Evolutionary conservation across 92 coral and sea anemone genomes (phyloP), one percentile per base, ranked within the genome.

Genomic region (Zoanthus gigantus): DNA sequence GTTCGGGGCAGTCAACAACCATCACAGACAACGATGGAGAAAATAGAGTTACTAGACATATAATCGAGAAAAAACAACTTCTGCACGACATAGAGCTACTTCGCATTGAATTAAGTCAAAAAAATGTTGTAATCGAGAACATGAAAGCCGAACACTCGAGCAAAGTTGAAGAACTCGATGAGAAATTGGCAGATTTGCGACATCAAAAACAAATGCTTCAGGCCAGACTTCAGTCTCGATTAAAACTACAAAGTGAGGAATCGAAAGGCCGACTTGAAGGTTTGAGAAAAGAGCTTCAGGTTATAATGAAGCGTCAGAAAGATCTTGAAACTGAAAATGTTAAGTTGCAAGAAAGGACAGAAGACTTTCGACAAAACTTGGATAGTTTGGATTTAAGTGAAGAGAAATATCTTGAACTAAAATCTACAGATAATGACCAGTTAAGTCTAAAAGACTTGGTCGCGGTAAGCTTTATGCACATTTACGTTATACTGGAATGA

Each of bases 81-180:
- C 83, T 97, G 77, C 99, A 97, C 53, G 99, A 97, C 74, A 72
- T 94, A 71, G 99, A 97, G 73, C 92, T 96, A 46, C 90, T 97
- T 12, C 93, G 95, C 6, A 97, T 97, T 47, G 99, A 97, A 74
- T 85, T 97, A 53, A 97, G 97, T 74, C 98, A 97, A 85, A 97
- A 95, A 78, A 95, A 93, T 77, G 90, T 97, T 46, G 92, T 95
- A 67, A 93, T 94, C 23, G 98, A 97, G 48, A 97, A 94, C 87
- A 87, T 95, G 94, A 97, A 97, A 78, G 98, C 92, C 34, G 99
- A 97, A 54, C 89, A 93, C 47, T 82, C 92, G 92, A 88, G 92
- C 86, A 95, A 92, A 85, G 92, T 97, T 7, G 99, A 97, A 56
- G 99, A 95, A 78, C 87, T 97, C n/a, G 99, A 95, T 76, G 99